Percentiles rank a stretch among this genome's conserved stretches.
phyloP scores from a whole-genome alignment of 1,140 invertebrate species.

The Mizuhopecten yessoensis region DNA sequence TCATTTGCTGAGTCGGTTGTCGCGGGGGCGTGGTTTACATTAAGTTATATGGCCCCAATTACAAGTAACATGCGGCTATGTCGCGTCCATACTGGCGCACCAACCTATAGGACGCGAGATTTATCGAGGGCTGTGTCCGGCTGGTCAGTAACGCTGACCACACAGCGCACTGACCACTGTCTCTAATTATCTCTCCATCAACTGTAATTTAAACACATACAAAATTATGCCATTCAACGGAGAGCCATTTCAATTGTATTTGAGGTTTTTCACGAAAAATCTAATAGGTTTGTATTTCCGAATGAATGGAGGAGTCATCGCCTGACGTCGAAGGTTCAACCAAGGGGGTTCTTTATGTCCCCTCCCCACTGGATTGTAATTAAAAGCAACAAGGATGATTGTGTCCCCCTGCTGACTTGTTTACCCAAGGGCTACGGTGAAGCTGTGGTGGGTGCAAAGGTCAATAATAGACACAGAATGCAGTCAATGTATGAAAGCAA shows the following conservation, averaged over 20 bases:
- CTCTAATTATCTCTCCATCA: constrained; percentile 38
- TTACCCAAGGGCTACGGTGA: constrained; percentile 31
- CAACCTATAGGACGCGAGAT: constrained; percentile 3
- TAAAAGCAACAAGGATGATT: constrained; percentile 14
- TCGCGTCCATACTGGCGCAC: neutral
- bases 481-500: constrained; percentile 32
- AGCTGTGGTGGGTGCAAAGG: neutral
- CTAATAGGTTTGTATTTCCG: constrained; percentile 32
- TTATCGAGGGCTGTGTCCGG: constrained; percentile 1
- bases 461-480: constrained; percentile 23
- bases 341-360: neutral
- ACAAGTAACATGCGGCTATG: constrained; percentile 8
- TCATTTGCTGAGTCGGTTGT: constrained; percentile 23
- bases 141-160: constrained; percentile 23
- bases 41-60: constrained; percentile 33
- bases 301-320: neutral
- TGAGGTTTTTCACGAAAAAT: constrained; percentile 39
- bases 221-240: constrained; percentile 38
- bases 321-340: neutral
- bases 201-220: constrained; percentile 35
- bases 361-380: constrained; percentile 28
- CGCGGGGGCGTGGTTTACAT: constrained; percentile 7
- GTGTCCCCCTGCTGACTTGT: neutral
- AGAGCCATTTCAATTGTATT: constrained; percentile 13
- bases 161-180: constrained; percentile 19